Conservation (phyloP, 2,797 vertebrate genomes). For the Sandelia bainsii region DNA sequence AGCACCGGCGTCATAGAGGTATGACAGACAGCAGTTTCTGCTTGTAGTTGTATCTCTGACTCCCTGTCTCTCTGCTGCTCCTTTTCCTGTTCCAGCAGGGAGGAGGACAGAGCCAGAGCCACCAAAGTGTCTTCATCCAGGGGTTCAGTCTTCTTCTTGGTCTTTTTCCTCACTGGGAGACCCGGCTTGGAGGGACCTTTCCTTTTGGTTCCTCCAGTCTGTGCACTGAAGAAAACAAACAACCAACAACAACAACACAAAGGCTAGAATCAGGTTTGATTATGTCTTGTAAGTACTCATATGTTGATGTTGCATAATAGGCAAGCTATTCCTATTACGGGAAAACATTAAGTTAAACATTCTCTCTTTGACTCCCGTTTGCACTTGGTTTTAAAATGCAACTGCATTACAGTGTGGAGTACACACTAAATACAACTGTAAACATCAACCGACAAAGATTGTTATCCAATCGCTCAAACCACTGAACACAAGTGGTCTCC, state of each 20-base stretch:
- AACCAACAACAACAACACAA: neutral
- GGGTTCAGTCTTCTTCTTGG: conserved; percentile 77
- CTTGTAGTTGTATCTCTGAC: conserved; percentile 31
- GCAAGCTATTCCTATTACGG: neutral
- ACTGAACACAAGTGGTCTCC: too few species aligned
- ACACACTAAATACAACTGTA: too few species aligned
- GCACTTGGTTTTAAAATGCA: too few species aligned
- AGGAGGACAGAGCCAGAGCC: conserved; percentile 93
- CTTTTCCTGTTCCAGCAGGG: conserved; percentile 85
- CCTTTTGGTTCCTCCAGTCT: conserved; percentile 76
- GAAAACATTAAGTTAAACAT: neutral
- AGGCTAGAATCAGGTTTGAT: neutral
- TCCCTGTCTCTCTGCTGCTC: conserved; percentile 37
- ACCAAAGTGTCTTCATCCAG: conserved; percentile 90
- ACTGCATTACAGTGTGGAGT: too few species aligned
- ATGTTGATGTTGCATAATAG: neutral
- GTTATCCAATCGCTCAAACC: too few species aligned
- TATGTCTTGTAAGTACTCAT: neutral
- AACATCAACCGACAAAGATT: too few species aligned
- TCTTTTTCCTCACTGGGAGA: conserved; percentile 79
- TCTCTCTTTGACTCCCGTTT: too few species aligned
- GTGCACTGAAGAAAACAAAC: conserved; percentile 52
- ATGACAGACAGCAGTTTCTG: conserved; percentile 13
- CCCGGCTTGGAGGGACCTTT: conserved; percentile 75
- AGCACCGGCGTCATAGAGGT: conserved; percentile 28